A percentile compares a stretch with the other conserved stretches of the same genome.
phyloP scores from a whole-genome alignment of 2,888 invertebrate species.

The Drosophila recens region DNA sequence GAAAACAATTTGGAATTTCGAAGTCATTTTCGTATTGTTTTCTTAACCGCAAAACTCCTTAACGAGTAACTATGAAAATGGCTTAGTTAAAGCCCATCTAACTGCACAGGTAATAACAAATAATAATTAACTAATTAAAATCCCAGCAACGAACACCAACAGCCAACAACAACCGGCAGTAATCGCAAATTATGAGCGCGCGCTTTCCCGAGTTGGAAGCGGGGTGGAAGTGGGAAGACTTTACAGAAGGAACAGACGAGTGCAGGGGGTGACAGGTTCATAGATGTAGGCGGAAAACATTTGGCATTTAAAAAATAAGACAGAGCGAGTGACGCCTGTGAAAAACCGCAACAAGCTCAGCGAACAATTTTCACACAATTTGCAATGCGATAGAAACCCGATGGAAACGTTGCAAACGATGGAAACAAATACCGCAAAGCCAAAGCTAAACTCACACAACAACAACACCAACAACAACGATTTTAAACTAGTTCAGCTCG shows the following conservation, averaged over 20 bases:
- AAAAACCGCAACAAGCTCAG: conserved; percentile 55
- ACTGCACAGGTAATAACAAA: conserved; percentile 54
- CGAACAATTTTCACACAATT: conserved; percentile 70
- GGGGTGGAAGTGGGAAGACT: conserved; percentile 20
- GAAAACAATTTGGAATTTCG: conserved; percentile 5
- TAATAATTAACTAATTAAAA: conserved; percentile 73
- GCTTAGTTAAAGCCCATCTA: conserved; percentile 34
- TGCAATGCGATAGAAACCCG: conserved; percentile 58
- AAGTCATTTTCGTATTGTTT: conserved; percentile 7
- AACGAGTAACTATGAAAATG: conserved; percentile 28
- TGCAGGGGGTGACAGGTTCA: background rate
- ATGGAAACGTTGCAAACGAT: conserved; percentile 40
- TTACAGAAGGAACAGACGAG: conserved; percentile 5
- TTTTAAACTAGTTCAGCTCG: conserved; percentile 53
- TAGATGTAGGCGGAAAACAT: conserved; percentile 38
- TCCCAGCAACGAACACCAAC: conserved; percentile 5
- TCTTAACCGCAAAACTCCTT: background rate
- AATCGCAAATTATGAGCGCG: conserved; percentile 63
- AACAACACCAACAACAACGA: conserved; percentile 15
- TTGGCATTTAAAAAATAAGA: conserved; percentile 34
- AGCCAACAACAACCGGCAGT: conserved; percentile 42
- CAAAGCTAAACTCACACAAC: conserved; percentile 19
- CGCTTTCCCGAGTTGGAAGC: conserved; percentile 37
- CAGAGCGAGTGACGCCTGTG: conserved; percentile 47
- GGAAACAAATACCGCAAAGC: conserved; percentile 52